Evolutionary conservation across 2,113 vertebrate species (phyloP).

Genomic region (Malurus cyaneus): DNA sequence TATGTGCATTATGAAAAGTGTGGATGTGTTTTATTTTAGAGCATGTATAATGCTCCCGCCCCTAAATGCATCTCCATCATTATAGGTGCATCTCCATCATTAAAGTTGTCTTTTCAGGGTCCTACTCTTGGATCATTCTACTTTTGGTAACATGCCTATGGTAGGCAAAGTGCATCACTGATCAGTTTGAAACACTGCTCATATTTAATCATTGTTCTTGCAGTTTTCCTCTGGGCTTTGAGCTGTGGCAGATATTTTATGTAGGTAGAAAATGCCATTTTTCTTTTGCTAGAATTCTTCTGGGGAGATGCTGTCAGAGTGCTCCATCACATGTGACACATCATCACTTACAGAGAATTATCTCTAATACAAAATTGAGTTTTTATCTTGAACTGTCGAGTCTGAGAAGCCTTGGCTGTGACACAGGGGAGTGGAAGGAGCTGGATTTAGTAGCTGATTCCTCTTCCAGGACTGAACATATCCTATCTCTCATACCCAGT

Average conservation of each 20-base stretch:
- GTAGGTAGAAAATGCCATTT: conserved; percentile 28
- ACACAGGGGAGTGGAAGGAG: neutral
- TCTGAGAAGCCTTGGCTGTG: conserved; percentile 19
- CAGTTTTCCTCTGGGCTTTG: neutral
- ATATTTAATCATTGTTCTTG: neutral
- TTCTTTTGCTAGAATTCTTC: conserved; percentile 4
- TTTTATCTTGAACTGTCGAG: conserved; percentile 43
- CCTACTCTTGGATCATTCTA: neutral
- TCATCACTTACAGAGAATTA: conserved; percentile 25
- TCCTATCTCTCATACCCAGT: neutral
- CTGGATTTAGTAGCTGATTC: conserved; percentile 1
- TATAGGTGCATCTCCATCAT: neutral
- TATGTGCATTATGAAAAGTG: neutral
- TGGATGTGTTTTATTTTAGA: neutral
- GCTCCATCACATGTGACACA: neutral
- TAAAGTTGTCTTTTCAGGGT: neutral
- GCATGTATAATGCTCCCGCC: neutral
- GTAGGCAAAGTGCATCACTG: neutral
- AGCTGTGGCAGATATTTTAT: neutral
- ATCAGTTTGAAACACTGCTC: neutral
- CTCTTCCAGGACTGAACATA: neutral
- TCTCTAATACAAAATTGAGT: conserved; percentile 44
- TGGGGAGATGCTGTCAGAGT: conserved; percentile 16
- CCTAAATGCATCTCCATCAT: neutral
- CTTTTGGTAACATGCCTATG: neutral